Base-by-base conservation (phyloP, 2,113 vertebrate genomes). In the Okapia johnstoni region DNA sequence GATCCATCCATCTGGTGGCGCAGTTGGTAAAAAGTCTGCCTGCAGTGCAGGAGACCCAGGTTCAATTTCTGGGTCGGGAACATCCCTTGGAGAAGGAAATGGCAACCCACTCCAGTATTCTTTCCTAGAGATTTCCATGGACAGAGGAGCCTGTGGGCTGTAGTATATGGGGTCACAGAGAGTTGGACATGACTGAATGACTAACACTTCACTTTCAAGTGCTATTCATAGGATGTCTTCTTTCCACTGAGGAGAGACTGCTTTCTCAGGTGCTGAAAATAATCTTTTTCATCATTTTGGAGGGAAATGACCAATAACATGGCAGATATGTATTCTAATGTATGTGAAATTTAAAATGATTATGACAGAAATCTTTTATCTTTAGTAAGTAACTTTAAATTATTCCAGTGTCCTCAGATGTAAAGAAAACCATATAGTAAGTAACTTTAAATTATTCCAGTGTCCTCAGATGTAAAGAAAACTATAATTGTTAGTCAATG, bases 391-490 rank as follows among this genome's bases (percentile, higher is more conserved):
- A 21, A 5, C 33, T 95, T 94, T 73, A 95, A 79, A 50, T 81
- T 66, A 83, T 23, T 30, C 11, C n/a, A 43, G 0, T 70, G 50
- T 83, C 28, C 50, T 97, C 60, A 83, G 58, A 33, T 80, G 93
- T 91, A 84, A 96, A 80, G 10, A 93, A 95, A 96, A 70, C 8
- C 3, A 81, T n/a, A n/a, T 21, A 63, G 2, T 55, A 91, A 92
- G 16, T 61, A 21, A 5, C 33, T 95, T 94, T 73, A 95, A 79
- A 50, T 81, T 66, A 83, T 23, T 30, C 11, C n/a, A 43, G 0
- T 70, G 50, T 83, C 28, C 50, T 97, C 60, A 83, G 58, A 33
- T 80, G 93, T 91, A 84, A 96, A 80, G 10, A 93, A 95, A 96
- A 70, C 8, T 3, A 81, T 43, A 76, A 77, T 25, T 48, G 73